These are phyloP conservation scores for Scarus forsteni DNA, from an alignment of 2,797 vertebrate genomes.

Conservation along the genomic window DNA sequence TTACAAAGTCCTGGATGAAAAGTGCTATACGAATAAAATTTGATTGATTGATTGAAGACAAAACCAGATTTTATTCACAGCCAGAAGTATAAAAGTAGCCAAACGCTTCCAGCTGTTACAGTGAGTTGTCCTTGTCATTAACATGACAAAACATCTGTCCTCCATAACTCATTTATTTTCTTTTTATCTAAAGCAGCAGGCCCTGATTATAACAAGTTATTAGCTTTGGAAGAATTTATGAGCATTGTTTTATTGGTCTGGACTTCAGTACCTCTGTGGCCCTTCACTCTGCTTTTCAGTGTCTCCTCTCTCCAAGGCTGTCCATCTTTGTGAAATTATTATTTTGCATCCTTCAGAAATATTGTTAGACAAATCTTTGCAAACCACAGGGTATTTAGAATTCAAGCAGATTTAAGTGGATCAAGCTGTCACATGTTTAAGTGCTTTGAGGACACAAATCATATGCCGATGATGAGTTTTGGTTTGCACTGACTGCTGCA, in stretches of 20 bases:
- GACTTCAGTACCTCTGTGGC: background rate
- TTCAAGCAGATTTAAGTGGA: conserved; percentile 39
- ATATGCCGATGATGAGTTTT: conserved; percentile 1
- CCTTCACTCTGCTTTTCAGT: conserved; percentile 8
- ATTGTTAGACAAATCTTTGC: conserved; percentile 1
- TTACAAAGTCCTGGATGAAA: no score
- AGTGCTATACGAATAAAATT: no score
- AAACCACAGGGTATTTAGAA: conserved; percentile 14
- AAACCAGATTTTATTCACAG: background rate
- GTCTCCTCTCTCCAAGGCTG: background rate
- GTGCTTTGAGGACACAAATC: conserved; percentile 30
- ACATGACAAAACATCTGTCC: background rate
- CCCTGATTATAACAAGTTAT: background rate
- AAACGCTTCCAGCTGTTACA: background rate
- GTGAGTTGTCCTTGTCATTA: background rate
- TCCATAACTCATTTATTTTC: background rate
- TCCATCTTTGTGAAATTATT: conserved; percentile 20
- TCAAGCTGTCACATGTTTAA: conserved; percentile 23
- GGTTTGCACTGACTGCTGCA: conserved; percentile 4
- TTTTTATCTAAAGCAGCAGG: background rate
- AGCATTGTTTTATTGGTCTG: conserved; percentile 8
- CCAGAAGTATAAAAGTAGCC: background rate
- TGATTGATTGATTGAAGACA: no score
- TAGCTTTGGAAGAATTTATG: background rate
- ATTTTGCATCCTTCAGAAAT: conserved; percentile 14